Percentiles rank a stretch among this genome's conserved stretches.
phyloP scores from a whole-genome alignment of 2,797 vertebrate genomes.

The Caiman crocodilus region DNA sequence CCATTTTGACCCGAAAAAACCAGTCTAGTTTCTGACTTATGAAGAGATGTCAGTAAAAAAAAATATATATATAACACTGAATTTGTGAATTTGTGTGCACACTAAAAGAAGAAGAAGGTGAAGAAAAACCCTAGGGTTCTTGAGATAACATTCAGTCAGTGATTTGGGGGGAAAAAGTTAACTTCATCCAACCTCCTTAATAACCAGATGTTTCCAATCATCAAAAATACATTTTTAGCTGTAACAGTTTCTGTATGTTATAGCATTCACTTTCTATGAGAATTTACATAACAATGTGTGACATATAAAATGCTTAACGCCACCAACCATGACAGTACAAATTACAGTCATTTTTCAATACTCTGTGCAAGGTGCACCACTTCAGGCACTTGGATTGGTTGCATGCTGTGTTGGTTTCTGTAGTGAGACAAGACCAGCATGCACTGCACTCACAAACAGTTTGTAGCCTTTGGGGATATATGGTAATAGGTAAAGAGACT shows the following conservation, averaged over 20 bases:
- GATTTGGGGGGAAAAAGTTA: conserved; percentile 55
- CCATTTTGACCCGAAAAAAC: neutral
- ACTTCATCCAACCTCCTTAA: conserved; percentile 85
- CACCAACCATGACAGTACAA: conserved; percentile 84
- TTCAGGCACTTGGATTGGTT: conserved; percentile 70
- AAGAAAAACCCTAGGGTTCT: neutral
- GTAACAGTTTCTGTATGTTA: conserved; percentile 75
- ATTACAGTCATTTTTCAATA: conserved; percentile 87
- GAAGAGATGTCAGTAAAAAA: neutral
- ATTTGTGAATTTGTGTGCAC: neutral
- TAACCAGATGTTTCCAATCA: conserved; percentile 83
- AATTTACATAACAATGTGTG: conserved; percentile 87
- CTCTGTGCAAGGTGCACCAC: conserved; percentile 80
- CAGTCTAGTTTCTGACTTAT: neutral
- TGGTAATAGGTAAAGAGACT: neutral
- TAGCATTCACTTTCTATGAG: conserved; percentile 77
- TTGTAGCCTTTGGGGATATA: neutral
- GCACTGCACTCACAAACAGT: conserved; percentile 49
- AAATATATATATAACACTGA: neutral
- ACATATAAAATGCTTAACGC: conserved; percentile 83
- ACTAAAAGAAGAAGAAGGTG: neutral
- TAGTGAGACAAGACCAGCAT: conserved; percentile 61
- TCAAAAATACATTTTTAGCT: conserved; percentile 75
- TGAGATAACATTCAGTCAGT: conserved; percentile 17
- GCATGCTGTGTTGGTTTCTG: conserved; percentile 70